Conservation (phyloP, 2,797 vertebrate species). For the Lacerta bilineata region DNA sequence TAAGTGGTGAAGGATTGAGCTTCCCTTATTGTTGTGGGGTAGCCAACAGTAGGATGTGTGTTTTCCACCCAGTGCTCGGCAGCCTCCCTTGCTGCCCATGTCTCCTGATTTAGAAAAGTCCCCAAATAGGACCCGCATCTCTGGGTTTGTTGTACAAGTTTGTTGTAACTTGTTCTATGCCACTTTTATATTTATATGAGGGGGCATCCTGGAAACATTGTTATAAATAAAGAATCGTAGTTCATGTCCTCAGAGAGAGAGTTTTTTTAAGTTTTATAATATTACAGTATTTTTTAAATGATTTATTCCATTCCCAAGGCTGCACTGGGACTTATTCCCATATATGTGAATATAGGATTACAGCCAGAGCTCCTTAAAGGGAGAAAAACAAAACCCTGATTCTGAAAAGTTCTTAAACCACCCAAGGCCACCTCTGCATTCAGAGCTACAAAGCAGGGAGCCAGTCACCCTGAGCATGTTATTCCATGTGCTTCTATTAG, state of each 20-base stretch:
- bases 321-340: not conserved
- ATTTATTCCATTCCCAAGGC: not conserved
- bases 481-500: conserved; percentile 19
- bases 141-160: no score
- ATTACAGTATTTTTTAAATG: not conserved
- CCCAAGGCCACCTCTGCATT: not conserved
- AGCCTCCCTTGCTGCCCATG: no score
- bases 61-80: no score
- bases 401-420: conserved; percentile 15
- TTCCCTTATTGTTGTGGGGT: no score
- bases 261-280: not conserved
- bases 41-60: no score
- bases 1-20: no score
- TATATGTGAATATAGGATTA: not conserved
- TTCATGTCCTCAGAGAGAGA: not conserved
- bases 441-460: not conserved
- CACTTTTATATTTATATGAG: no score
- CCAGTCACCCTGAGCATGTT: conserved; percentile 14
- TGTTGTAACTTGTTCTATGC: no score
- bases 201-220: no score
- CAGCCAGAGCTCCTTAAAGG: not conserved
- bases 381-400: not conserved
- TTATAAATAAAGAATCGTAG: not conserved
- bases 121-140: no score
- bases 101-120: no score